These are phyloP conservation scores for Gonioctena quinquepunctata DNA, from an alignment of 1,140 invertebrate genomes.

Conservation along the genomic window DNA sequence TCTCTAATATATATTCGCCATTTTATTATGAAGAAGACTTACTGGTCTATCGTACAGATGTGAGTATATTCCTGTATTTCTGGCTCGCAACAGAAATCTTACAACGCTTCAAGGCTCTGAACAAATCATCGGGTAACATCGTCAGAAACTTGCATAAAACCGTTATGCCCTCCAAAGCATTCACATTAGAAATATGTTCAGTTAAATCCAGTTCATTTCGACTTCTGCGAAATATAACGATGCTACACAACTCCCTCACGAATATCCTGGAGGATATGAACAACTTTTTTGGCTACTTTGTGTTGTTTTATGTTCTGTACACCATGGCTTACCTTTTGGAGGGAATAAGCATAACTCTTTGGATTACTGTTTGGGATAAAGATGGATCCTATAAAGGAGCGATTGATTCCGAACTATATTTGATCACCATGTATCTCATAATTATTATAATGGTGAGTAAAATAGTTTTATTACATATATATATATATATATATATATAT, in stretches of 20 bases:
- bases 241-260: not conserved
- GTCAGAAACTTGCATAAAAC: not conserved
- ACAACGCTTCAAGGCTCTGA: not conserved
- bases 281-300: not conserved
- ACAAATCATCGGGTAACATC: not conserved
- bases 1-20: not conserved
- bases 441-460: no score
- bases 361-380: no score
- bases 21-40: not conserved
- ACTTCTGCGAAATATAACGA: not conserved
- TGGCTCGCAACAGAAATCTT: not conserved
- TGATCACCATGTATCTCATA: no score
- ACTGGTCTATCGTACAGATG: not conserved
- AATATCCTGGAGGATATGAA: not conserved
- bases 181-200: not conserved
- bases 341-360: not conserved
- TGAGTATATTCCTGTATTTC: not conserved
- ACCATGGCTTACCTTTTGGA: not conserved
- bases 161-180: not conserved
- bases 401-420: no score
- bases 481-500: no score
- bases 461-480: no score
- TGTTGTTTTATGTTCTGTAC: not conserved
- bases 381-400: no score
- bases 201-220: not conserved